Percentiles rank a stretch among this genome's conserved stretches.
phyloP scores from a whole-genome alignment of 2,888 invertebrate genomes.

The Sericinus montela region DNA sequence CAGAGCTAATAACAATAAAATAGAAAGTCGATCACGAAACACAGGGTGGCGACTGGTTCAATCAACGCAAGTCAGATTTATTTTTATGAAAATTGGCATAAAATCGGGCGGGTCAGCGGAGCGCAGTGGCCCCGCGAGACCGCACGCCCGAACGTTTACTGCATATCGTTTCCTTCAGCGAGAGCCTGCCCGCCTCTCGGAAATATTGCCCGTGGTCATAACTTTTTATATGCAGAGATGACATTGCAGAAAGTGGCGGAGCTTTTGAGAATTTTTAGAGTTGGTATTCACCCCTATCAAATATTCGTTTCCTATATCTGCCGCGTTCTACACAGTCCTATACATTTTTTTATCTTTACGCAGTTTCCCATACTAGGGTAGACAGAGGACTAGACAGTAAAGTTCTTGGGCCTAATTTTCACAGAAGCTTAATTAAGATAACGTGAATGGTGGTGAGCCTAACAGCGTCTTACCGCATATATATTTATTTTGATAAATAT shows the following conservation, averaged over 20 bases:
- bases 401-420: no score
- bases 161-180: conserved; percentile 76
- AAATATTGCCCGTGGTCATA: conserved; percentile 77
- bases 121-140: conserved; percentile 70
- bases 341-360: no score
- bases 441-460: no score
- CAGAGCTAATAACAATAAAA: conserved; percentile 78
- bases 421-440: no score
- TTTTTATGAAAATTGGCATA: conserved; percentile 80
- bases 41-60: conserved; percentile 73
- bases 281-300: conserved; percentile 27
- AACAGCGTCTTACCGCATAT: no score
- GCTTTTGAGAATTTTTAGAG: conserved; percentile 41
- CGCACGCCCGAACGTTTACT: conserved; percentile 77
- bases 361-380: no score
- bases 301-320: no score
- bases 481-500: no score
- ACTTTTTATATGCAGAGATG: conserved; percentile 79
- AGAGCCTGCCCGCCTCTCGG: conserved; percentile 42
- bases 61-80: conserved; percentile 77
- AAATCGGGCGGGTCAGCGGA: conserved; percentile 73
- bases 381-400: no score
- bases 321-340: no score
- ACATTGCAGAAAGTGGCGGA: conserved; percentile 73
- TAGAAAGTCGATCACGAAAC: conserved; percentile 71